Evolutionary conservation across 2,113 vertebrate genomes (phyloP).

Genomic region (Todiramphus chloris): DNA sequence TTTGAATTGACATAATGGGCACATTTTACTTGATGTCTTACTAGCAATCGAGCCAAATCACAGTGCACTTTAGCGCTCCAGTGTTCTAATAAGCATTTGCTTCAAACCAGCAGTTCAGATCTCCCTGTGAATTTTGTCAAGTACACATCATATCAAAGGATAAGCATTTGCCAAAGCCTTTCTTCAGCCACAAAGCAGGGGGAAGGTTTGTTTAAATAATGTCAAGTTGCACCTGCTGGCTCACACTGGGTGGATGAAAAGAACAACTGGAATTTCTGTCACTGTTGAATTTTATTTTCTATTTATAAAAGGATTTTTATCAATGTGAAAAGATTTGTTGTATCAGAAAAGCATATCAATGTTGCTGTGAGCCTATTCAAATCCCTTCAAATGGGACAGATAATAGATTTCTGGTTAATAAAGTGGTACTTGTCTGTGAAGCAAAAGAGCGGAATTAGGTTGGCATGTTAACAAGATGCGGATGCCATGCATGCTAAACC

Average conservation of each 20-base stretch:
- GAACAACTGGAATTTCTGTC: slow-evolving; percentile 65
- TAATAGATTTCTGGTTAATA: slow-evolving; percentile 66
- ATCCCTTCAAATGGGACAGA: slow-evolving; percentile 43
- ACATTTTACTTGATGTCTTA: slow-evolving; percentile 47
- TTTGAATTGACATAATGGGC: slow-evolving; percentile 67
- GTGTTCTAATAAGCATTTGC: slow-evolving; percentile 76
- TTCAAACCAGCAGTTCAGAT: slow-evolving; percentile 74
- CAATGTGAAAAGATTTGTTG: slow-evolving; percentile 59
- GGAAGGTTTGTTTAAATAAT: slow-evolving; percentile 76
- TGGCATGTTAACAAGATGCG: slow-evolving; percentile 46
- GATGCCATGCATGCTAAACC: slow-evolving; percentile 10
- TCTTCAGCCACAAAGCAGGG: slow-evolving; percentile 67
- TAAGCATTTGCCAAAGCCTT: slow-evolving; percentile 75
- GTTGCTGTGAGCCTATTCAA: slow-evolving; percentile 62
- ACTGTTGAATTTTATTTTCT: slow-evolving; percentile 70
- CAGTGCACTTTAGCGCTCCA: slow-evolving; percentile 65
- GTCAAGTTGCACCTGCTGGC: slow-evolving; percentile 69
- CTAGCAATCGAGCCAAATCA: slow-evolving; percentile 66
- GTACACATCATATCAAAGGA: slow-evolving; percentile 77
- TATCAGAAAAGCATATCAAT: slow-evolving; percentile 40
- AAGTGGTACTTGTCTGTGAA: slow-evolving; percentile 66
- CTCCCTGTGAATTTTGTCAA: slow-evolving; percentile 78
- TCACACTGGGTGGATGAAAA: slow-evolving; percentile 72
- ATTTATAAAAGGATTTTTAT: slow-evolving; percentile 68
- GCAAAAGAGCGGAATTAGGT: slow-evolving; percentile 67